These are phyloP conservation scores for Engraulis encrasicolus DNA, from an alignment of 2,113 vertebrate species.

Conservation along the genomic window DNA sequence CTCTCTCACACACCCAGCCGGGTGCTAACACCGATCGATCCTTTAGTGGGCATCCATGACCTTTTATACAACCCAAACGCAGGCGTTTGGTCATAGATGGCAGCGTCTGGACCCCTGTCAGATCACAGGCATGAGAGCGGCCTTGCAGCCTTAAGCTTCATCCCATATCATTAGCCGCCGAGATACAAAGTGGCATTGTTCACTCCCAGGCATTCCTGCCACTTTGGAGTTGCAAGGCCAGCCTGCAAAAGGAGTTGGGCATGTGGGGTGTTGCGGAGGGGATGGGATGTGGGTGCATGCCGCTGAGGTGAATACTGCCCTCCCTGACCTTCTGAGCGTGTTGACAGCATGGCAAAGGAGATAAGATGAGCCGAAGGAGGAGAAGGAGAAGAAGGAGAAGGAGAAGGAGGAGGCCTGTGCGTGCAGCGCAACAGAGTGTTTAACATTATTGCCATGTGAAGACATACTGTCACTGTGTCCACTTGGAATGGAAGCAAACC, in stretches of 20 bases:
- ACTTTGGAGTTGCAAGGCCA: constrained; percentile 84
- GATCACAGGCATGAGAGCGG: not conserved
- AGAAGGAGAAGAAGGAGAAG: too few species aligned
- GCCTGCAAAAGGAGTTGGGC: constrained; percentile 93
- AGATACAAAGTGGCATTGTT: constrained; percentile 83
- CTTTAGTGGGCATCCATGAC: not conserved
- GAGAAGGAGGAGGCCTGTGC: not conserved
- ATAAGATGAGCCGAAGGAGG: too few species aligned
- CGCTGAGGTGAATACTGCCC: too few species aligned
- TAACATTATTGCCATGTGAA: not conserved
- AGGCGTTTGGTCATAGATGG: too few species aligned
- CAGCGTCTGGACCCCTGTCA: not conserved
- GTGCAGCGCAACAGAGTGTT: not conserved
- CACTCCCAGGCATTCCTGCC: constrained; percentile 91
- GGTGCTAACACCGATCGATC: not conserved
- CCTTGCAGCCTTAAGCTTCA: not conserved
- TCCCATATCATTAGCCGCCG: constrained; percentile 54
- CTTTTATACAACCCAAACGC: not conserved
- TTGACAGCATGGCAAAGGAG: not conserved
- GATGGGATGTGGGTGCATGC: too few species aligned
- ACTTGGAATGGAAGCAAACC: not conserved
- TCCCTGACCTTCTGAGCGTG: constrained; percentile 77
- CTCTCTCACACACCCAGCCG: not conserved
- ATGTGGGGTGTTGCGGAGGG: too few species aligned
- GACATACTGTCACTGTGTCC: not conserved